Conservation (phyloP, 2,797 vertebrate species). For the Streptopelia turtur region DNA sequence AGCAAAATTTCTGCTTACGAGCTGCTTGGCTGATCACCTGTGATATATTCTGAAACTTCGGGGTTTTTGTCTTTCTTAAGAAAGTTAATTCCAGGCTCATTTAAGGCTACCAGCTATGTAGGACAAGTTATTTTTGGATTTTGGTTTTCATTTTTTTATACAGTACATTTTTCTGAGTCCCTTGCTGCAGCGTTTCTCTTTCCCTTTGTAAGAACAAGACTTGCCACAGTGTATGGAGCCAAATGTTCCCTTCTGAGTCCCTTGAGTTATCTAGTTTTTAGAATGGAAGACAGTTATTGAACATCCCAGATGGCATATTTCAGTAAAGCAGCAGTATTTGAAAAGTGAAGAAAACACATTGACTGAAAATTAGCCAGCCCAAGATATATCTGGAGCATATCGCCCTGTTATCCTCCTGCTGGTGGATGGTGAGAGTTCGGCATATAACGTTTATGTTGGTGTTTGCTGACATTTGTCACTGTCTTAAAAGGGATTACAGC, state of each 20-base stretch:
- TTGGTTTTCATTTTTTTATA: neutral
- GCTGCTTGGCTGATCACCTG: neutral
- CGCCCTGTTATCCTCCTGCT: neutral
- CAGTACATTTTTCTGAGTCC: slow-evolving; percentile 21
- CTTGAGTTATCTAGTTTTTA: slow-evolving; percentile 3
- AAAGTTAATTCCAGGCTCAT: slow-evolving; percentile 20
- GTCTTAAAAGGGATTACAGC: neutral
- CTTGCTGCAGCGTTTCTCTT: slow-evolving; percentile 10
- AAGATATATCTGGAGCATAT: neutral
- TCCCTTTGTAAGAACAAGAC: slow-evolving; percentile 26
- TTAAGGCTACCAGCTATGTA: slow-evolving; percentile 40
- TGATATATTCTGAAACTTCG: neutral
- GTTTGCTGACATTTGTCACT: neutral
- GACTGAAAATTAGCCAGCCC: neutral
- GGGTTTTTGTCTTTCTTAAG: neutral
- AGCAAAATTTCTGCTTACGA: neutral
- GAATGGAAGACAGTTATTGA: slow-evolving; percentile 33
- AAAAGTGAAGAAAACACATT: slow-evolving; percentile 11
- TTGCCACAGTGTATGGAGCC: neutral
- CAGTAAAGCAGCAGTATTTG: neutral
- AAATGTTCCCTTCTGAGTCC: slow-evolving; percentile 26
- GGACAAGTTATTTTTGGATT: slow-evolving; percentile 59
- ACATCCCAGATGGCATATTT: slow-evolving; percentile 17
- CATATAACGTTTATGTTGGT: neutral
- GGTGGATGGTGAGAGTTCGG: neutral